A percentile compares a stretch with the other conserved stretches of the same genome.
Evolutionary conservation across 2,113 vertebrate species (phyloP).

Genomic region (Seriola rivoliana): DNA sequence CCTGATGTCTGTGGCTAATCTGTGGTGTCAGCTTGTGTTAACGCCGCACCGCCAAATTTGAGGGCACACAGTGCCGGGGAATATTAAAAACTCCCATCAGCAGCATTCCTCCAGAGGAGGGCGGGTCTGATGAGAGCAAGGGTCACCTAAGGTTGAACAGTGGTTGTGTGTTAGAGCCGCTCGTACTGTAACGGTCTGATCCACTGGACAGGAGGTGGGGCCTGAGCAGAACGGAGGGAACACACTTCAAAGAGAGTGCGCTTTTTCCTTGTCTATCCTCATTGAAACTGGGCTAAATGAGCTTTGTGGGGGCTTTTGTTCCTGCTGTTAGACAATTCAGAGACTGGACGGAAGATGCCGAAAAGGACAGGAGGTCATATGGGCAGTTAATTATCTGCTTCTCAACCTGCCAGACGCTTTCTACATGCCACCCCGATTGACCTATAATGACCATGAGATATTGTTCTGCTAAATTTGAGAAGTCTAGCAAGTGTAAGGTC

Average conservation of each 20-base stretch:
- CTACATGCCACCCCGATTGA: slow-evolving; percentile 62
- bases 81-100: slow-evolving; percentile 97
- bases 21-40: slow-evolving; percentile 99
- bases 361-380: slow-evolving; percentile 68
- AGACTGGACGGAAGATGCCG: slow-evolving; percentile 64
- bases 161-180: slow-evolving; percentile 78
- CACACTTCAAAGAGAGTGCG: slow-evolving; percentile 73
- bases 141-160: slow-evolving; percentile 79
- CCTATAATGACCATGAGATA: slow-evolving; percentile 64
- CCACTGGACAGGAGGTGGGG: slow-evolving; percentile 70
- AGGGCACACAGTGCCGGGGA: slow-evolving; percentile 92
- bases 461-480: slow-evolving; percentile 66
- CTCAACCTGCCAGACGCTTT: slow-evolving; percentile 64
- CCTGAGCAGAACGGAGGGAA: slow-evolving; percentile 62
- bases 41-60: slow-evolving; percentile 96
- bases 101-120: slow-evolving; percentile 94
- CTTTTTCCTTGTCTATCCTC: slow-evolving; percentile 76
- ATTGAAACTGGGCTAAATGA: slow-evolving; percentile 74
- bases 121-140: slow-evolving; percentile 79
- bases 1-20: slow-evolving; percentile 99
- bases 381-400: slow-evolving; percentile 71
- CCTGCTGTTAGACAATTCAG: slow-evolving; percentile 71
- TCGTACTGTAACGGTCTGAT: slow-evolving; percentile 77
- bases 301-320: slow-evolving; percentile 70
- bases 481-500: slow-evolving; percentile 59